Percentiles rank a stretch among this genome's conserved stretches.
Conservation (phyloP, 2,797 vertebrate species). For the Emys orbicularis region DNA sequence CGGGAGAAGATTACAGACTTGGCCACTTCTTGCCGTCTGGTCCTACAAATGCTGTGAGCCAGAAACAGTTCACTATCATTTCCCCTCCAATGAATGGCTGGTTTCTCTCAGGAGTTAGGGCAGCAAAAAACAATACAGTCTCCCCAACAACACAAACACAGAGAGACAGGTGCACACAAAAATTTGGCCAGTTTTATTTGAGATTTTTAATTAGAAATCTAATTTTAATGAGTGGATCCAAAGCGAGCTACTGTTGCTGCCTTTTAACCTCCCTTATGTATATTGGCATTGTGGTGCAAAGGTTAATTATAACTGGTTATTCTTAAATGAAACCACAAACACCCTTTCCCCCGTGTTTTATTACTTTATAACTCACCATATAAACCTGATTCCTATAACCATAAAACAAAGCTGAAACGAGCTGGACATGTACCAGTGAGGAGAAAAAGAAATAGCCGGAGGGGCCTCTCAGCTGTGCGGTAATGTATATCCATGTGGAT, state of each 20-base stretch:
- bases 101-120: fast-evolving
- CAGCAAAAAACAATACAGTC: not conserved
- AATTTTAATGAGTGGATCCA: not conserved
- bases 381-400: conserved; percentile 87
- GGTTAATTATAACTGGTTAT: conserved; percentile 77
- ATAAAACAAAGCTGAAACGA: conserved; percentile 86
- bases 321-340: conserved; percentile 81
- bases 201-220: not conserved
- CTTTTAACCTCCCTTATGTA: conserved; percentile 17
- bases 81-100: fast-evolving
- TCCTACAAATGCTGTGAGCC: not conserved
- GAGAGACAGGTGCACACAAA: not conserved
- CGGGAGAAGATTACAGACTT: not conserved
- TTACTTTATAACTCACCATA: conserved; percentile 85
- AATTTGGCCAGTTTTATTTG: not conserved
- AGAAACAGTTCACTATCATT: not conserved
- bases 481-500: conserved; percentile 75
- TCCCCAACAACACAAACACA: not conserved
- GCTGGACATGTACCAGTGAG: conserved; percentile 82
- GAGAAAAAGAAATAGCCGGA: conserved; percentile 77
- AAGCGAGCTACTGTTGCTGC: not conserved
- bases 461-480: conserved; percentile 77
- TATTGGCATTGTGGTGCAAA: conserved; percentile 61
- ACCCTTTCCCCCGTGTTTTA: conserved; percentile 78
- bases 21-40: not conserved